Evolutionary conservation across 1,140 invertebrate species (phyloP).

Genomic region (Gerris buenoi): DNA sequence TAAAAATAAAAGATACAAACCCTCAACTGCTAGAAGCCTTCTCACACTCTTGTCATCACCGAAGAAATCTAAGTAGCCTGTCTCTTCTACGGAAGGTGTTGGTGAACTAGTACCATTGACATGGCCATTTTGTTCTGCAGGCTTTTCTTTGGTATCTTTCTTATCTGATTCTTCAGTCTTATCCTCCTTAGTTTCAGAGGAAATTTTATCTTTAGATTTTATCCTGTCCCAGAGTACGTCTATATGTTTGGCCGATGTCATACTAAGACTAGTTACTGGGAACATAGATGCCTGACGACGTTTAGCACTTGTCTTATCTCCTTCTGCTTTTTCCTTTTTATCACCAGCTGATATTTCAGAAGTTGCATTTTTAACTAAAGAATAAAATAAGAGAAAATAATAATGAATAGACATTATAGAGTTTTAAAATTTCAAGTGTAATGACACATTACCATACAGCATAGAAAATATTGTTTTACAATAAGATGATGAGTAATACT

Average conservation of each 20-base stretch:
- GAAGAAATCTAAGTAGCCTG: slow-evolving; percentile 19
- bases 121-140: slow-evolving; percentile 6
- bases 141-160: background rate
- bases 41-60: slow-evolving; percentile 18
- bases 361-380: background rate
- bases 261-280: slow-evolving; percentile 12
- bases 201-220: background rate
- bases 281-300: slow-evolving; percentile 16
- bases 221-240: slow-evolving; percentile 12
- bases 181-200: slow-evolving; percentile 1
- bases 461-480: too few species aligned
- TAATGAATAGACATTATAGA: too few species aligned
- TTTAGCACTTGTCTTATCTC: background rate
- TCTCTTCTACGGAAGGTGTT: slow-evolving; percentile 5
- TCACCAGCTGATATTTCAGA: background rate
- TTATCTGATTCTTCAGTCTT: background rate
- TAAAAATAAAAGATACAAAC: slow-evolving; percentile 3
- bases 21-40: slow-evolving; percentile 17
- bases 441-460: too few species aligned
- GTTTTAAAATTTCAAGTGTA: too few species aligned
- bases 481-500: too few species aligned
- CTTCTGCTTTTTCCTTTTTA: slow-evolving; percentile 6
- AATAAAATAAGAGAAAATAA: too few species aligned
- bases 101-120: slow-evolving; percentile 4
- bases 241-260: slow-evolving; percentile 14